Evolutionary conservation across 2,113 vertebrate genomes (phyloP).

Genomic region (Climacteris rufus): DNA sequence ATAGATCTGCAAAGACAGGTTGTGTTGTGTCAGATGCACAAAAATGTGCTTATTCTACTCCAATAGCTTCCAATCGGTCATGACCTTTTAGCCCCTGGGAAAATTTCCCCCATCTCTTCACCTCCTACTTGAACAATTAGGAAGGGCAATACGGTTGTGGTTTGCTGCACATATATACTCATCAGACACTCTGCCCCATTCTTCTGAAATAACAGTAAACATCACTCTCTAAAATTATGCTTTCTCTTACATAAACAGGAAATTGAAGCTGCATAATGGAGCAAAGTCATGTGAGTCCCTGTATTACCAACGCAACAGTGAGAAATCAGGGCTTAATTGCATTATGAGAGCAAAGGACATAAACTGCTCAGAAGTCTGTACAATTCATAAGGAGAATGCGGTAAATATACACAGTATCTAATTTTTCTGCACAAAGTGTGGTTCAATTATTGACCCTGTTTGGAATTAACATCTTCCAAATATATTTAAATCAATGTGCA

Average conservation of each 20-base stretch:
- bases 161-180: background rate
- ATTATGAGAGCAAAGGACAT: background rate
- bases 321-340: background rate
- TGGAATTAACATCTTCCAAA: conserved; percentile 57
- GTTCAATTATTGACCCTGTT: conserved; percentile 59
- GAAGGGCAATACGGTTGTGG: background rate
- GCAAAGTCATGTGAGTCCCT: background rate
- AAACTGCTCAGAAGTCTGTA: background rate
- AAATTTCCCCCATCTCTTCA: background rate
- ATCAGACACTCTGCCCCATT: background rate
- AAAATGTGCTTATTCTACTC: background rate
- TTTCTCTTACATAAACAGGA: background rate
- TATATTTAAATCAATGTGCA: conserved; percentile 58
- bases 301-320: background rate
- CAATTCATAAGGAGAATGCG: background rate
- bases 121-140: background rate
- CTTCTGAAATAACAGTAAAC: background rate
- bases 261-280: background rate
- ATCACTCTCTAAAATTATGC: background rate
- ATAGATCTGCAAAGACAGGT: background rate
- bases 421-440: background rate
- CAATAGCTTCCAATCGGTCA: background rate
- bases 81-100: background rate
- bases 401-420: background rate
- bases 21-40: background rate